Evolutionary conservation across 2,888 invertebrate genomes (phyloP).

Genomic region (Morpho helenor): DNA sequence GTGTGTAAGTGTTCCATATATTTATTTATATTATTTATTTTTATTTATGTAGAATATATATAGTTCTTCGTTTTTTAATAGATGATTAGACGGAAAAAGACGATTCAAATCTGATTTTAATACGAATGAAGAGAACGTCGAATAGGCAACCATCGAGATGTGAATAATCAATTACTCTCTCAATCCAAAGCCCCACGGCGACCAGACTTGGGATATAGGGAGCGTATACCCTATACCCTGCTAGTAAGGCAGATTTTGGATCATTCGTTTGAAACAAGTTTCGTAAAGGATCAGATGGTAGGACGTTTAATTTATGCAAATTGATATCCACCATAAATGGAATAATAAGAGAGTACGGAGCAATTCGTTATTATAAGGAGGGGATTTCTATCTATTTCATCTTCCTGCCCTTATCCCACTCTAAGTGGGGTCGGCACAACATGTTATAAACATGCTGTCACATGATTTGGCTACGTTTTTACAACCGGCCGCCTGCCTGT

Average conservation of each 20-base stretch:
- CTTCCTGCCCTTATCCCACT: too few relatives aligned
- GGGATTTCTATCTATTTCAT: neutral
- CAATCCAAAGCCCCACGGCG: conserved; percentile 31
- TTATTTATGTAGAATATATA: too few relatives aligned
- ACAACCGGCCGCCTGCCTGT: too few relatives aligned
- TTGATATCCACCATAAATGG: conserved; percentile 37
- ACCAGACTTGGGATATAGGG: neutral
- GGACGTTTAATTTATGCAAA: conserved; percentile 53
- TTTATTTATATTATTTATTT: too few relatives aligned
- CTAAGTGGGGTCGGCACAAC: too few relatives aligned
- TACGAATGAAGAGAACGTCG: conserved; percentile 50
- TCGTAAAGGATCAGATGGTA: conserved; percentile 12
- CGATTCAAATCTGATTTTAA: conserved; percentile 33
- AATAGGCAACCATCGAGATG: conserved; percentile 46
- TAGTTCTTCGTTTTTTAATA: too few relatives aligned
- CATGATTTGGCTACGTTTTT: too few relatives aligned
- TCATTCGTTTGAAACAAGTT: neutral
- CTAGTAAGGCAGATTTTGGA: neutral
- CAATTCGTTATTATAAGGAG: conserved; percentile 19
- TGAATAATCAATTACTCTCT: conserved; percentile 64
- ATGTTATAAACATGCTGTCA: too few relatives aligned
- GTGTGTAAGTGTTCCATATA: too few relatives aligned
- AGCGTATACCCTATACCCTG: conserved; percentile 9
- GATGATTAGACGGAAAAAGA: conserved; percentile 15
- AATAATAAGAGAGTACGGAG: conserved; percentile 26